Evolutionary conservation across 2,888 invertebrate species (phyloP), one percentile per base, ranked within the genome.

Genomic region (Habrosyne pyritoides): DNA sequence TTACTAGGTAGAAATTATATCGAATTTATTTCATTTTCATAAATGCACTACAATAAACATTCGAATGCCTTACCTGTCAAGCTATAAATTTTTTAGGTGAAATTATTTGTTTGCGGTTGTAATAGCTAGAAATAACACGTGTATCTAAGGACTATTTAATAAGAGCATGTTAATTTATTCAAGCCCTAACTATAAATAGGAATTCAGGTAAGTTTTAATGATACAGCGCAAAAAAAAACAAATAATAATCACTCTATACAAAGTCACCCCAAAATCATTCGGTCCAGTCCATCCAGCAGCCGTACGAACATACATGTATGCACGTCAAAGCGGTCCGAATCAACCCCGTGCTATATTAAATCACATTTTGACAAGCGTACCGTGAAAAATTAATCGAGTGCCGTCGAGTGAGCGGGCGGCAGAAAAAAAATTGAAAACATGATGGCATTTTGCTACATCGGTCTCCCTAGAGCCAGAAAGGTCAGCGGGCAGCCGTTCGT

Each of bases 341-440:
- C 79, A 75, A 80, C 87, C 87, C 87, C 82, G 79, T 71, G 73
- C 81, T 78, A 81, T 87, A 89, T 90, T 87, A 89, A 92, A 92
- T 92, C 91, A 90, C 87, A 88, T 92, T 90, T 91, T 91, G 91
- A 92, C 91, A 91, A 89, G 90, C 89, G 91, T 89, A 89, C 91
- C 91, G 87, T 92, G 92, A 88, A 91, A 87, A 91, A 92, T 91
- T 91, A 91, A 91, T 91, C 91, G 89, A 90, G 87, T 91, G 86
- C 84, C 90, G 88, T 87, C 78, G 87, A 86, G 85, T 86, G 83
- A 76, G 77, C 79, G 79, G 78, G 76, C 74, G 75, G 79, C 71
- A 79, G 83, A 86, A 89, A 89, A 86, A 79, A 81, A 75, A 84
- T 83, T 82, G 82, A 81, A 86, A 89, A 91, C 86, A 89, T 81